Base-by-base conservation (phyloP, 2,113 vertebrate genomes). In the Lynx canadensis region DNA sequence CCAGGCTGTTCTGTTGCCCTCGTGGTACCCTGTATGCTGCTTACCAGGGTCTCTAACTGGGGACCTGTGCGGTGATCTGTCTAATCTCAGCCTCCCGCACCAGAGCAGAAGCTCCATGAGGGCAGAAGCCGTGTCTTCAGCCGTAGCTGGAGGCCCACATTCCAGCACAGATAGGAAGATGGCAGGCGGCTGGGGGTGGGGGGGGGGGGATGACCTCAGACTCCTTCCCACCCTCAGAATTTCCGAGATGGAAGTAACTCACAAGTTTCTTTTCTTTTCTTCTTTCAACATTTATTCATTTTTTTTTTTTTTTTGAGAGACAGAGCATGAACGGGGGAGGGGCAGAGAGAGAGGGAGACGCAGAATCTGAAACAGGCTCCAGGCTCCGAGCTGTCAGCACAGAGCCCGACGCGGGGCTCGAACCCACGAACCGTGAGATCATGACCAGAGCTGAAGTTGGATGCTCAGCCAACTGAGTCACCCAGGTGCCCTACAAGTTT, bases 21-120 rank as follows among this genome's bases (percentile, higher is more conserved):
- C 7, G 1, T 0, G 19, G 38, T 0, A 1, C 23, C 41, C 33
- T 50, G 52, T 16, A 4, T 0, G 11, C 5, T 27, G 63, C 60
- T 89, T 29, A 29, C 3, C 65, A 27, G 6, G 7, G 5, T 52
- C 31, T 52, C 52, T 8, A 57, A 4, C 10, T 16, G 13, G 41
- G 8, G 0, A 2, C 41, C 65, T 60, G 16, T 14, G 10, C 7
- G 23, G 45, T 33, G 1, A 4, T 19, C 71, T 16, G 19, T 19
- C 45, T 33, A 33, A 50, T 4, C n/a, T 27, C 27, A 4, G 29
- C 23, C 68, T 82, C 33, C n/a, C 10, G 3, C 2, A 45, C 3
- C 5, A 78, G 48, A 52, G 27, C 55, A 50, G 19, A 90, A 31
- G 36, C 25, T 21, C 73, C n/a, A 33, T 5, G 36, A 85, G 55